These are phyloP conservation scores for Dryas iulia DNA, from an alignment of 1,140 invertebrate genomes.

Conservation along the genomic window DNA sequence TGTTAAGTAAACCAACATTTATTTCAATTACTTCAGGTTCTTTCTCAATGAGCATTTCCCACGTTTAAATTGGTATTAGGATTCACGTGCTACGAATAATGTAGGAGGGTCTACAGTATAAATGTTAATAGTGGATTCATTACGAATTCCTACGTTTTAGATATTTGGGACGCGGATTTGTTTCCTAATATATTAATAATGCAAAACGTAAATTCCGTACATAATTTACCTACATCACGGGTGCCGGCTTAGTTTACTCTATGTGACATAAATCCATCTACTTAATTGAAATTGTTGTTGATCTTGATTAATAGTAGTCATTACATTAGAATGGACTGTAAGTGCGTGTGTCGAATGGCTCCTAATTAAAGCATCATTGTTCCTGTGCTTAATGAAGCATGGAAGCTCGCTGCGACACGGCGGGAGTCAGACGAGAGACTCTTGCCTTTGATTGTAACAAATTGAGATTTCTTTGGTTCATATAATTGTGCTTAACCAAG, in stretches of 20 bases:
- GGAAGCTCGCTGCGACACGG: constrained; percentile 40
- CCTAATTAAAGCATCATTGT: constrained; percentile 76
- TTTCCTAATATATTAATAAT: constrained; percentile 16
- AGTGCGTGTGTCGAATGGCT: constrained; percentile 68
- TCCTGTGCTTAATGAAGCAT: constrained; percentile 59
- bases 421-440: constrained; percentile 37
- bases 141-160: constrained; percentile 15
- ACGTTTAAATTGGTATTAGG: constrained; percentile 64
- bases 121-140: constrained; percentile 13
- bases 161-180: constrained; percentile 4
- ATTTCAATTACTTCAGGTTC: constrained; percentile 77
- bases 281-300: constrained; percentile 41
- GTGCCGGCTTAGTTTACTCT: constrained; percentile 13
- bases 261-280: constrained; percentile 22
- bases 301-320: constrained; percentile 65
- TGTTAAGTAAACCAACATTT: constrained; percentile 78
- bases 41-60: constrained; percentile 60
- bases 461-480: constrained; percentile 68
- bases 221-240: constrained; percentile 26
- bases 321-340: constrained; percentile 46
- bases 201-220: constrained; percentile 23
- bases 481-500: constrained; percentile 49
- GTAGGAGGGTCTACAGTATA: neutral
- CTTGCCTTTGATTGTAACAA: constrained; percentile 68
- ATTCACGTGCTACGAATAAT: constrained; percentile 62